These are phyloP conservation scores for Sphyrna mokarran DNA, from an alignment of 2,113 vertebrate genomes.

Conservation along the genomic window DNA sequence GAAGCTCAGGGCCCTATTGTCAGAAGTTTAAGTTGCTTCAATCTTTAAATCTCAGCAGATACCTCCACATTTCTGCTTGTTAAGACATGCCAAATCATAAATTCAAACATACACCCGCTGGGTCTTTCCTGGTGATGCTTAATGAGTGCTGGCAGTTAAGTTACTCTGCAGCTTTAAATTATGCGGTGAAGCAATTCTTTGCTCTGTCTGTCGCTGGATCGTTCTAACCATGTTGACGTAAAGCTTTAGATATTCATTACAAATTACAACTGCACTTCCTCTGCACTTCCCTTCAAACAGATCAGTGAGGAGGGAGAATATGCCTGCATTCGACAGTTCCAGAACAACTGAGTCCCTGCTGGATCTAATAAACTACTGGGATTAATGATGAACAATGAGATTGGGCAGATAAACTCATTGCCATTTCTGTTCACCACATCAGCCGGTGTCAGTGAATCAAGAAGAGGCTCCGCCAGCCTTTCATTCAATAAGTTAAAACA, in stretches of 20 bases:
- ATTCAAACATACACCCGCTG: constrained; percentile 37
- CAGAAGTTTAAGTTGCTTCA: not conserved
- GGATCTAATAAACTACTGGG: no score
- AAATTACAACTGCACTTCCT: not conserved
- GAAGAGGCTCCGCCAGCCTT: not conserved
- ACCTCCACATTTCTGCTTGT: not conserved
- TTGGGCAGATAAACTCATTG: not conserved
- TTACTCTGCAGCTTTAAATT: constrained; percentile 34
- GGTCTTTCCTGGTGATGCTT: constrained; percentile 42
- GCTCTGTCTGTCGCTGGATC: constrained; percentile 40
- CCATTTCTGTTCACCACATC: not conserved
- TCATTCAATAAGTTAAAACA: not conserved
- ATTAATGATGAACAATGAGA: not conserved
- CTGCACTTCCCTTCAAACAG: not conserved
- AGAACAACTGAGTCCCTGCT: not conserved
- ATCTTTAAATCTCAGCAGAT: not conserved
- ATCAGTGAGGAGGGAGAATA: not conserved
- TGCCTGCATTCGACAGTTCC: not conserved
- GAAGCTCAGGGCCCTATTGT: not conserved
- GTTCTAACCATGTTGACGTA: not conserved
- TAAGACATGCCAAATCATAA: constrained; percentile 18
- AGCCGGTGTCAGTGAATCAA: not conserved
- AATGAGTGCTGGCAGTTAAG: not conserved
- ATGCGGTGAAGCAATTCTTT: constrained; percentile 39
- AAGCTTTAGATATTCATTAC: not conserved